Conservation (phyloP, 2,113 vertebrate species). For the Myrmophylax atrothorax region DNA sequence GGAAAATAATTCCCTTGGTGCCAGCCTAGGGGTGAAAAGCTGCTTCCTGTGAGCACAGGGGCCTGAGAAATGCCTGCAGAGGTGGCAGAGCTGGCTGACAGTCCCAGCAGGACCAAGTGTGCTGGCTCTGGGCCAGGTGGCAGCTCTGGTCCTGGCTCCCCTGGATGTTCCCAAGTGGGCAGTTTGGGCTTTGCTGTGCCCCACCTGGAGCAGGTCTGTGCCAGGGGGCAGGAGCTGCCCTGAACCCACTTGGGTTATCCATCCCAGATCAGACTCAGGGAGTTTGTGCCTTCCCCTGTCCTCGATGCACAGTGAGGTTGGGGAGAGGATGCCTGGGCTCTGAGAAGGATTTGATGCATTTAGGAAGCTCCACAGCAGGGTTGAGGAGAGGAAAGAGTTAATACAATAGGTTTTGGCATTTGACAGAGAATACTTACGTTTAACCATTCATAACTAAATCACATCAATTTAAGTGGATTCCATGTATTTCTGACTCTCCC, state of each 20-base stretch:
- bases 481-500: conserved; percentile 27
- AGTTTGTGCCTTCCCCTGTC: background rate
- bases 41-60: background rate
- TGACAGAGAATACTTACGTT: conserved; percentile 55
- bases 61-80: background rate
- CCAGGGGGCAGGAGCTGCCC: background rate
- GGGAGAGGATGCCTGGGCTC: background rate
- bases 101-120: accelerated
- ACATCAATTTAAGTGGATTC: conserved; percentile 51
- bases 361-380: background rate
- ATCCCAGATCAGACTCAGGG: background rate
- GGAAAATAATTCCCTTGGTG: background rate
- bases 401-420: conserved; percentile 45
- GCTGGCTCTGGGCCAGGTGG: background rate
- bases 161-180: background rate
- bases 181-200: background rate
- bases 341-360: background rate
- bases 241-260: accelerated
- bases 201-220: accelerated
- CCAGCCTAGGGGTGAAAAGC: background rate
- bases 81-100: background rate
- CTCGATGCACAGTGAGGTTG: accelerated
- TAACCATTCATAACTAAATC: conserved; percentile 56
- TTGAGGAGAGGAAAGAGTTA: conserved; percentile 2
- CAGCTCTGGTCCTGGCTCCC: background rate